Base-by-base conservation (phyloP, 1,140 invertebrate species). In the Conopomorpha cramerella region DNA sequence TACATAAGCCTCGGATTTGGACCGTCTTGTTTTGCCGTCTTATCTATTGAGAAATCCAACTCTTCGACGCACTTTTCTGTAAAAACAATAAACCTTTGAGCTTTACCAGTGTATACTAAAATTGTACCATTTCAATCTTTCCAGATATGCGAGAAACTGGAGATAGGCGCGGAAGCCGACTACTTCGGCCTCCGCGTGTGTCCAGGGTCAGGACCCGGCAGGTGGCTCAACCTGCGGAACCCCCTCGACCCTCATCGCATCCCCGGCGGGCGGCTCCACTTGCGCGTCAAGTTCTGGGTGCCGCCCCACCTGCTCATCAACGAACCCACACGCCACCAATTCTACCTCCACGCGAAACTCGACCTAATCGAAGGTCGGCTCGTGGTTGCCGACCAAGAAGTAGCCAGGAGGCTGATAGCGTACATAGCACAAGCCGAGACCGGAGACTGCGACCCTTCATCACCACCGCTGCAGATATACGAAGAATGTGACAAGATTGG, bases 171-270 rank as follows among this genome's bases (percentile, higher is more conserved):
- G 19, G 92, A 95, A 73, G 85, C 86, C 40, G 91, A 94, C 67
- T 95, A 93, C 66, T 93, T 94, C 63, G 92, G 92, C 1, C 79
- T 95, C 7, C 76, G 76, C 25, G 68, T 77, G 82, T 81, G 83
- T 40, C 84, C 84, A 39, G 81, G 79, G 16, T 88, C 87, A 50
- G 85, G 87, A 7, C 86, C 89, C 48, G 84, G 86, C 35, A 72
- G 91, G 13, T 95, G 92, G 92, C 68, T 93, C 27, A 94, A 94
- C 64, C 72, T 93, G 45, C 78, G 92, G 36, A 94, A 95, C 72
- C 85, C 87, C 11, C 83, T 95, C 25, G 84, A 87, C 46, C 81
- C 86, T 36, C 88, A 91, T 51, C 64, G 68, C 41, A 70, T 71
- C 79, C 90, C 62, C 61, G 77, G 78, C 33, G 70, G 78, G 10